Conservation (phyloP, 2,888 invertebrate genomes). For the Nephrocerus scutellatus region DNA sequence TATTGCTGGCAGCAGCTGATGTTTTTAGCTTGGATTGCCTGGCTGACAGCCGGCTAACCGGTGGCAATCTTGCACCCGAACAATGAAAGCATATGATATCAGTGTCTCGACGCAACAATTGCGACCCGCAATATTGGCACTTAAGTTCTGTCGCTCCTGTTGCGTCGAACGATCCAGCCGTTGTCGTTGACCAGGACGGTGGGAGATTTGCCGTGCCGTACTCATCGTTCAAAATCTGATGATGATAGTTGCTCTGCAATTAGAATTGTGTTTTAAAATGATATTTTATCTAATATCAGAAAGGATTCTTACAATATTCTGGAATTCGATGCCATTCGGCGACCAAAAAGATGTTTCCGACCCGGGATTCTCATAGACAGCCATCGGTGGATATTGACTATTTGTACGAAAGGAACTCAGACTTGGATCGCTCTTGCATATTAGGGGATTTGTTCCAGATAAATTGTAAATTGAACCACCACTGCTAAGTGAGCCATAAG, state of each 20-base stretch:
- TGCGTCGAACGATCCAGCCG: constrained; percentile 13
- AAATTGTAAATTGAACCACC: constrained; percentile 38
- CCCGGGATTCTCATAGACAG: constrained; percentile 34
- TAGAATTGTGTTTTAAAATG: constrained; percentile 1
- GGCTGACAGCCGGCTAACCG: constrained; percentile 29
- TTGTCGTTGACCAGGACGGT: constrained; percentile 4
- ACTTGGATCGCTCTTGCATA: constrained; percentile 43
- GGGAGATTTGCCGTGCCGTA: constrained; percentile 35
- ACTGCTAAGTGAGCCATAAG: constrained; percentile 32
- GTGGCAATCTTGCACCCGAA: constrained; percentile 25
- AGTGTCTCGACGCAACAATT: constrained; percentile 33
- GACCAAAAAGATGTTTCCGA: constrained; percentile 35
- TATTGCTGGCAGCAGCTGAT: constrained; percentile 36
- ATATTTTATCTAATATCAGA: background rate
- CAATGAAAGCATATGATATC: constrained; percentile 32
- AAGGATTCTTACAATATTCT: constrained; percentile 28
- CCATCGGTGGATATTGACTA: constrained; percentile 34
- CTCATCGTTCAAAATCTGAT: constrained; percentile 40
- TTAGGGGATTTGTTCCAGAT: constrained; percentile 29
- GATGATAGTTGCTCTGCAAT: constrained; percentile 39
- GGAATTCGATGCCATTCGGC: constrained; percentile 32
- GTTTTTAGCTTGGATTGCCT: constrained; percentile 40
- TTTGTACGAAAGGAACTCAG: constrained; percentile 37
- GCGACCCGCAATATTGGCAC: constrained; percentile 36
- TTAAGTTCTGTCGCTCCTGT: constrained; percentile 29